phyloP scores from a whole-genome alignment of 2,888 invertebrate genomes.

The Chymomyza caudatula region DNA sequence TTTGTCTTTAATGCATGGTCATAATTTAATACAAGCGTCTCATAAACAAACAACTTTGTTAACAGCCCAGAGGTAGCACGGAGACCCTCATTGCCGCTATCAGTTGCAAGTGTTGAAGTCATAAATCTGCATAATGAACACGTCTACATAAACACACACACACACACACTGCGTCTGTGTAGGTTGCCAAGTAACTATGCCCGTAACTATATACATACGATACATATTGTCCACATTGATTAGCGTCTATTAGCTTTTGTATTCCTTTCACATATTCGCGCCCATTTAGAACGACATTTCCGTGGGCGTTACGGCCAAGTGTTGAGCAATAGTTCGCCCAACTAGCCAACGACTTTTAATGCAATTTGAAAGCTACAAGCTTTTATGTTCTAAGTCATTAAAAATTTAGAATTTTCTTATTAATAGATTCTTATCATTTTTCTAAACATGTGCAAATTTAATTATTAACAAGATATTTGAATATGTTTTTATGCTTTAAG shows the following conservation, averaged over 20 bases:
- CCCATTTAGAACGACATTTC: background rate
- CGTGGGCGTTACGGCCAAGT: conserved; percentile 13
- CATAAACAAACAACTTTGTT: conserved; percentile 69
- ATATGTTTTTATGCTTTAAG: too few relatives aligned
- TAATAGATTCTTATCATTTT: background rate
- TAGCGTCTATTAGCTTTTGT: background rate
- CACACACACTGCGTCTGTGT: background rate
- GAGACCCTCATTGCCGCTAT: conserved; percentile 33
- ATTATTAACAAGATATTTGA: background rate
- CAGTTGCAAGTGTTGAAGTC: conserved; percentile 70
- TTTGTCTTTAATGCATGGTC: conserved; percentile 55
- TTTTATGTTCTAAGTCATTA: background rate
- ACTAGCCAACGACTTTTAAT: background rate
- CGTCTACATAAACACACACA: conserved; percentile 5
- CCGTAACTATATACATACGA: too few relatives aligned
- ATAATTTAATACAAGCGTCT: conserved; percentile 66
- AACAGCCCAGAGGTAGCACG: conserved; percentile 22
- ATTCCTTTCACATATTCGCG: background rate
- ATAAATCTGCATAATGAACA: conserved; percentile 65
- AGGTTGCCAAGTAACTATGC: conserved; percentile 6
- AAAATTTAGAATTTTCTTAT: background rate
- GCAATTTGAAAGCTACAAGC: background rate
- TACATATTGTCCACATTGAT: conserved; percentile 5
- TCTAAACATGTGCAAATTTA: background rate
- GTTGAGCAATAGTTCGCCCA: background rate